phyloP scores from a whole-genome alignment of 2,113 vertebrate species.

The Ellobius talpinus region DNA sequence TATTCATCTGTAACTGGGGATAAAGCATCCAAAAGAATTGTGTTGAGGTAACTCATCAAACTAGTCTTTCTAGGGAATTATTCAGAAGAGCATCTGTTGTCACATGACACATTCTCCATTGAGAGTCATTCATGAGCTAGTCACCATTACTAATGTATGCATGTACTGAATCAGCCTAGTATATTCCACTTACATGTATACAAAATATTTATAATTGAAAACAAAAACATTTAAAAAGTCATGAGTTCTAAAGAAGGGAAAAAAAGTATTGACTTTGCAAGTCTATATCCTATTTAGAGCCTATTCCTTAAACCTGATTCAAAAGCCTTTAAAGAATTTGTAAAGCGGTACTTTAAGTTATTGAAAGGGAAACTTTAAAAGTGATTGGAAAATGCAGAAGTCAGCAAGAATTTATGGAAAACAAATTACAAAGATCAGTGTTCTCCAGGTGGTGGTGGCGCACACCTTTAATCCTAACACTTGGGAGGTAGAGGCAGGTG shows the following conservation, averaged over 20 bases:
- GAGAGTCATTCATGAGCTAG: no score
- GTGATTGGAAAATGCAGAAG: neutral
- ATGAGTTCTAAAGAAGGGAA: neutral
- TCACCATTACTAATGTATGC: neutral
- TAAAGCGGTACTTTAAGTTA: neutral
- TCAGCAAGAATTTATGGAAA: constrained; percentile 41
- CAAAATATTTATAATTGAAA: neutral
- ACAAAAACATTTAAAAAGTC: neutral
- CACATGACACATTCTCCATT: neutral
- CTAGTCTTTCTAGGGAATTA: neutral
- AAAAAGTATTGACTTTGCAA: constrained; percentile 26
- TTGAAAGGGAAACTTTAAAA: neutral
- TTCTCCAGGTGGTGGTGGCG: neutral
- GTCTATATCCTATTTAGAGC: neutral
- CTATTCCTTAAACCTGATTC: neutral
- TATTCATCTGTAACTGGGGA: neutral
- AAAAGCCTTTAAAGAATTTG: neutral
- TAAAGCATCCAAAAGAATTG: neutral
- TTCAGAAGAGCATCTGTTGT: neutral
- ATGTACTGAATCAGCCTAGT: neutral
- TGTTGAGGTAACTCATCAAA: neutral
- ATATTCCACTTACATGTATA: neutral
- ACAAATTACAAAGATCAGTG: neutral
- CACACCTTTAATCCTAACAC: neutral
- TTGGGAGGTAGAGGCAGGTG: neutral